phyloP scores from a whole-genome alignment of 2,797 vertebrate species.

The Sylvilagus floridanus region DNA sequence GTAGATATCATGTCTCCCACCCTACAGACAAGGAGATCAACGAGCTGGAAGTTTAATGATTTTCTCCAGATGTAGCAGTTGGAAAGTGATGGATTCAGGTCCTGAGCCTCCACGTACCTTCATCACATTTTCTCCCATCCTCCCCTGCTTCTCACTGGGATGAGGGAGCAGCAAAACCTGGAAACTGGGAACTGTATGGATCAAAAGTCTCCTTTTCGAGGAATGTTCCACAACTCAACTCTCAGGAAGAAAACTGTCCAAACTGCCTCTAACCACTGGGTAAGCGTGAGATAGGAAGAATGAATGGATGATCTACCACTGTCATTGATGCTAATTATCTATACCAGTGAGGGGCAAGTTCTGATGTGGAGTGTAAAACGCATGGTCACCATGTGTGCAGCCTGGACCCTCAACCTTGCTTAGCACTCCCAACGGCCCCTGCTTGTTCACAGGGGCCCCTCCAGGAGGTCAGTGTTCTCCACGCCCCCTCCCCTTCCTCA shows the following conservation, averaged over 20 bases:
- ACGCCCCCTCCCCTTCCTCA: fast-evolving
- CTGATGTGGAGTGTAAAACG: not conserved
- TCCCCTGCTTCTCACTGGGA: not conserved
- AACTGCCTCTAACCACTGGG: not conserved
- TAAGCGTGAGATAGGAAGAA: conserved; percentile 62
- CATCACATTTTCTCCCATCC: not conserved
- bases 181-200: not conserved
- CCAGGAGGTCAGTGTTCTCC: no score
- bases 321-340: not conserved
- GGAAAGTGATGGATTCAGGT: not conserved
- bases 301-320: conserved; percentile 58
- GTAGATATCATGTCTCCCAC: not conserved
- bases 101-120: not conserved
- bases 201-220: conserved; percentile 35
- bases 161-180: not conserved
- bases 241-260: conserved; percentile 4
- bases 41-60: not conserved
- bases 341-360: not conserved
- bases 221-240: conserved; percentile 55
- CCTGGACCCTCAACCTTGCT: not conserved
- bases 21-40: not conserved
- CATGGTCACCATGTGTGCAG: fast-evolving
- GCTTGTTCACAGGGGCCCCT: not conserved
- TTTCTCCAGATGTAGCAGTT: not conserved
- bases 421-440: no score